Base-by-base conservation (phyloP, 2,113 vertebrate genomes). In the Istiophorus platypterus region DNA sequence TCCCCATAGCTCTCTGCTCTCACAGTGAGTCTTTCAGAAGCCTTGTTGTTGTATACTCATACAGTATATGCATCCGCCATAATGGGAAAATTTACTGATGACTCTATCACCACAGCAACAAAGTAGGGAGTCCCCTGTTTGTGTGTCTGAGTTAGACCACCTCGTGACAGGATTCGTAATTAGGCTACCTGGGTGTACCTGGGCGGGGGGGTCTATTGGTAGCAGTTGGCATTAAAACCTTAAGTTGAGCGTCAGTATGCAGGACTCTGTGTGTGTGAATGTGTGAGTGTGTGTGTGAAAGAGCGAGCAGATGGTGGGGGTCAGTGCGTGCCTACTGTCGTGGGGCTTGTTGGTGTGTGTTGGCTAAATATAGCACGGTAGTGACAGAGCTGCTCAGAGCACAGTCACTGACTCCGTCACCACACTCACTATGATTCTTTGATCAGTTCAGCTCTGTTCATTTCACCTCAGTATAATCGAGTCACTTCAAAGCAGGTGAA, bases 251-350 rank as follows among this genome's bases (percentile, higher is more conserved):
- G 78, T 54, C 31, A 54, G 81, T 68, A 56, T 84, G 72, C 66
- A 39, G 83, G 78, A 71, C 73, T 74, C 74, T 66, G 47, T 49
- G 76, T 31, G 78, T 81, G 84, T 82, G 39, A 37, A 42, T 59
- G 42, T 27, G 45, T 17, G 72, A 45, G 80, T 75, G 75, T 80
- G 76, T 66, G 82, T 74, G 88, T 76, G 66, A n/a, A 59, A 27
- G 81, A 47, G 83, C 0, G 69, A 89, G 91, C 94, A 95, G 94
- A 95, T 95, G 94, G 95, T 80, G 71, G 86, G 91, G 93, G 93
- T 93, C 92, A 92, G 83, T 76, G 70, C 49, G 24, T 56, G 73
- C 80, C 78, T 77, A 88, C 85, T 91, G 86, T 86, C 90, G 80
- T 88, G 85, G 86, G 77, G 72, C 86, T 89, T 62, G 62, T 85